A percentile compares a stretch with the other conserved stretches of the same genome.
These are phyloP conservation scores for Platycercus adscitus DNA, from an alignment of 2,113 vertebrate genomes.

Conservation along the genomic window DNA sequence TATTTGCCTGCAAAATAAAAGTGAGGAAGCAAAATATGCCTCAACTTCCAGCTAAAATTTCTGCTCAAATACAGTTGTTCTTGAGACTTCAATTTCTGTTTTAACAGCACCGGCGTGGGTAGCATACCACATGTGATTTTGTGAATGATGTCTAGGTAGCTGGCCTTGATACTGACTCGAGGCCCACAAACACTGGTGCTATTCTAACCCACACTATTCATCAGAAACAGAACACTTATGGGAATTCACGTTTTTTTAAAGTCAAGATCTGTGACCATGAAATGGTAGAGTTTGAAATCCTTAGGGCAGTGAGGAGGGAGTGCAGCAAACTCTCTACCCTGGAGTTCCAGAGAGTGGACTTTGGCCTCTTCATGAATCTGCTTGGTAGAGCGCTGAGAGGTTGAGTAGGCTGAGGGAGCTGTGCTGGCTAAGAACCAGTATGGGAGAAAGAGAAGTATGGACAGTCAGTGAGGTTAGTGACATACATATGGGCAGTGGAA, in stretches of 20 bases:
- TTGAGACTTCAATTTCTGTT: neutral
- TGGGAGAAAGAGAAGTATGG: neutral
- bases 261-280: neutral
- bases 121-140: neutral
- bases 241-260: neutral
- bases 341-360: neutral
- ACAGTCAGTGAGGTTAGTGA: neutral
- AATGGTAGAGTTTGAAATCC: neutral
- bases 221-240: neutral
- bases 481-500: neutral
- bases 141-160: neutral
- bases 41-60: neutral
- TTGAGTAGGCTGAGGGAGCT: neutral
- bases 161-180: neutral
- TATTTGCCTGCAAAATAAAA: conserved; percentile 86
- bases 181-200: neutral
- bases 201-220: neutral
- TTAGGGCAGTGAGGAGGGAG: neutral
- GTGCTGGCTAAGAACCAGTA: neutral
- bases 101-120: neutral
- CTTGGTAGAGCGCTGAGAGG: neutral
- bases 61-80: neutral
- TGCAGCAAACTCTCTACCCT: neutral
- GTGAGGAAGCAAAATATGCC: neutral
- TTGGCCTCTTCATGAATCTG: neutral